A percentile compares a stretch with the other conserved stretches of the same genome.
Evolutionary conservation across 2,113 vertebrate species (phyloP).

Genomic region (Ictalurus furcatus): DNA sequence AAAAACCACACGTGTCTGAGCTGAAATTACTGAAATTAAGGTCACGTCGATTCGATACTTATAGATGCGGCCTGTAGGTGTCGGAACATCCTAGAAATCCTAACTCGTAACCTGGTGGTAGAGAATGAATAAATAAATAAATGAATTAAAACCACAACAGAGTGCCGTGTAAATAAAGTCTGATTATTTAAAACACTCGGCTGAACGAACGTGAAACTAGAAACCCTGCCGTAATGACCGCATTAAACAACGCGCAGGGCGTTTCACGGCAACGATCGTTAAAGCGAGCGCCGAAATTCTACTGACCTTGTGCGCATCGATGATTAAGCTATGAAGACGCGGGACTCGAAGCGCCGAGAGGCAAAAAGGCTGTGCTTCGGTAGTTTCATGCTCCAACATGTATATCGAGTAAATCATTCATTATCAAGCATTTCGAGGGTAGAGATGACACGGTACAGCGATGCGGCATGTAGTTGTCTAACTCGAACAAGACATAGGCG

Average conservation of each 20-base stretch:
- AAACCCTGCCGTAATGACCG: background rate
- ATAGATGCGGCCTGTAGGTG: background rate
- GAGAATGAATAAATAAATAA: constrained; percentile 7
- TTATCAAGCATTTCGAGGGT: background rate
- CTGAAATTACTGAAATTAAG: background rate
- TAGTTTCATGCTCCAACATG: background rate
- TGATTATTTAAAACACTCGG: constrained; percentile 21
- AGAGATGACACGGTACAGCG: background rate
- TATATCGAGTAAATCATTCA: background rate
- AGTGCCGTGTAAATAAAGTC: constrained; percentile 13
- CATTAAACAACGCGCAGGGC: background rate
- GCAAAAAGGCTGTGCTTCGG: background rate
- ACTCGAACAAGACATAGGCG: background rate
- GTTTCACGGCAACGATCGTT: background rate
- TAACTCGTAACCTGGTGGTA: background rate
- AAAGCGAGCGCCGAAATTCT: background rate
- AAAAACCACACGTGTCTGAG: background rate
- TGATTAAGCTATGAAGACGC: background rate
- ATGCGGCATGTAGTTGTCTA: background rate
- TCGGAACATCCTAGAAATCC: background rate
- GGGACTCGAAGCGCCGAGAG: background rate
- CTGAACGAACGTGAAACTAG: background rate
- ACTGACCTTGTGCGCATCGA: background rate
- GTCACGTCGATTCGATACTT: no score
- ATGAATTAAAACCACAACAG: constrained; percentile 12